Percentiles rank a stretch among this genome's conserved stretches.
phyloP scores from a whole-genome alignment of 1,140 invertebrate species.

The Macrocentrus cingulum region DNA sequence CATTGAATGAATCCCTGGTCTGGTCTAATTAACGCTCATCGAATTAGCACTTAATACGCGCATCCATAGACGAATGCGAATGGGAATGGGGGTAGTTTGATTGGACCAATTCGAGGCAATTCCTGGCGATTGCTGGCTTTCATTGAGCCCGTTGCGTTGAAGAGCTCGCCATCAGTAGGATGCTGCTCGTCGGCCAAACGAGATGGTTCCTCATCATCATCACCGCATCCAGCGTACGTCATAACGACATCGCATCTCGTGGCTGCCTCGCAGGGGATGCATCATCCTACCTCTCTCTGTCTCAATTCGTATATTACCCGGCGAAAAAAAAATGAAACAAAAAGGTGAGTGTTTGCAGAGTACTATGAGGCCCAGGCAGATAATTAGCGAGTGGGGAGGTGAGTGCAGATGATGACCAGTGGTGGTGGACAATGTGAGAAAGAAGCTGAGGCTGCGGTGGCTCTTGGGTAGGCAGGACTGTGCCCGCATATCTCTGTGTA shows the following conservation, averaged over 20 bases:
- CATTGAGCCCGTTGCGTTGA: constrained; percentile 53
- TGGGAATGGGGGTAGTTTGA: constrained; percentile 61
- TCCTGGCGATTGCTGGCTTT: constrained; percentile 60
- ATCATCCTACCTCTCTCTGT: too few species aligned
- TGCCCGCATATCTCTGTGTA: constrained; percentile 42
- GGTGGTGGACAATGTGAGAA: too few species aligned
- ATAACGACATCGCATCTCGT: not conserved
- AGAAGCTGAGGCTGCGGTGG: not conserved
- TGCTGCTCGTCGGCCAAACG: constrained; percentile 41
- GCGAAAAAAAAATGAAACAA: too few species aligned
- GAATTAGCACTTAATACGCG: constrained; percentile 59
- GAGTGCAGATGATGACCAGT: too few species aligned
- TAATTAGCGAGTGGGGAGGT: too few species aligned
- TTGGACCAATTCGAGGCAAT: constrained; percentile 62
- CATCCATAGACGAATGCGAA: constrained; percentile 51
- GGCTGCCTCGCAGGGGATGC: too few species aligned
- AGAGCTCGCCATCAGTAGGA: constrained; percentile 51
- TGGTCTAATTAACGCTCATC: constrained; percentile 50
- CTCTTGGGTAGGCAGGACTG: constrained; percentile 37
- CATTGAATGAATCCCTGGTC: constrained; percentile 3
- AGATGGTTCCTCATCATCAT: constrained; percentile 9
- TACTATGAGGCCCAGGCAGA: too few species aligned
- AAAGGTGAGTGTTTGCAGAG: not conserved
- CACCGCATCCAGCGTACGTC: too few species aligned
- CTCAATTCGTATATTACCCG: too few species aligned